A percentile compares a stretch with the other conserved stretches of the same genome.
phyloP scores from a whole-genome alignment of 2,113 vertebrate species.

The Protobothrops mucrosquamatus region DNA sequence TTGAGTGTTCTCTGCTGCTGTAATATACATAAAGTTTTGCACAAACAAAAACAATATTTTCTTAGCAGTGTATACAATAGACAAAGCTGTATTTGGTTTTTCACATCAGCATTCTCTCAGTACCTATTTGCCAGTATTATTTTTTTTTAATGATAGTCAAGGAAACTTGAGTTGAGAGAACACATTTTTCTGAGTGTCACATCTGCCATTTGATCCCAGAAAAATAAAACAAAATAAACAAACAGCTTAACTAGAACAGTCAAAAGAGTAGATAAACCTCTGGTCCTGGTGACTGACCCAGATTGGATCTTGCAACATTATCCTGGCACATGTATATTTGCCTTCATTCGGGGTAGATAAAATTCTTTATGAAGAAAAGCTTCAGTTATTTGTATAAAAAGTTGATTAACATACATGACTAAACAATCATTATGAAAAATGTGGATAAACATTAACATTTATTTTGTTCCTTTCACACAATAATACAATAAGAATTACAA shows the following conservation, averaged over 20 bases:
- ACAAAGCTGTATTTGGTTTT: background rate
- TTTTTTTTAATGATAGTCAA: background rate
- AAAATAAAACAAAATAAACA: background rate
- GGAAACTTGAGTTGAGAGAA: background rate
- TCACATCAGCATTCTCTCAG: background rate
- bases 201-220: background rate
- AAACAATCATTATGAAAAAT: background rate
- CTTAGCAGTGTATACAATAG: background rate
- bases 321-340: background rate
- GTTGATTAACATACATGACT: background rate
- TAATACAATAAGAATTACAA: background rate
- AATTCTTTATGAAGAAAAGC: background rate
- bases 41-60: background rate
- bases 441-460: background rate
- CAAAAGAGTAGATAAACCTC: background rate
- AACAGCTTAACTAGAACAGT: background rate
- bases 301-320: background rate
- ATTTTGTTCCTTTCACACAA: background rate
- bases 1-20: background rate
- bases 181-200: background rate
- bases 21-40: background rate
- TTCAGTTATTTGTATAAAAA: background rate
- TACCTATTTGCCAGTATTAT: background rate
- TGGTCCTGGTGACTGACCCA: background rate
- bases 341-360: background rate